Conservation (phyloP, 2,888 invertebrate species). For the Tuberolachnus salignus region DNA sequence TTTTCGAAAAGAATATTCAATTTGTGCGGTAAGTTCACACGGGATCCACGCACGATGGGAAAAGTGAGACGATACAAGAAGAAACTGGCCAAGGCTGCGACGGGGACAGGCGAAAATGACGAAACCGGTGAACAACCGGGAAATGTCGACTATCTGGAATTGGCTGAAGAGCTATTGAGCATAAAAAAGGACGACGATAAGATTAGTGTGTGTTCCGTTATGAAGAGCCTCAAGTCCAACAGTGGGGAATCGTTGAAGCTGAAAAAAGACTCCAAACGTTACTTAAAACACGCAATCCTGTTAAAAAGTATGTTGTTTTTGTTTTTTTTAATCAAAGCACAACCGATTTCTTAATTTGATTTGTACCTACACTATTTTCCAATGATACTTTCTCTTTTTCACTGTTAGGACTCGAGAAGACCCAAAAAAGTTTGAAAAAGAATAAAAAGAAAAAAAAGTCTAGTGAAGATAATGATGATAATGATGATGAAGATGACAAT, state of each 20-base stretch:
- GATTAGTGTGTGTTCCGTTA: conserved; percentile 32
- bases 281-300: conserved; percentile 39
- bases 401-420: conserved; percentile 7
- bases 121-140: not conserved
- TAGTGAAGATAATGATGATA: not conserved
- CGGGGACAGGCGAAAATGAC: not conserved
- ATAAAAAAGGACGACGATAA: conserved; percentile 30
- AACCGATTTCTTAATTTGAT: not conserved
- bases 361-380: not conserved
- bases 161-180: conserved; percentile 39
- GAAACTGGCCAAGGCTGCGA: conserved; percentile 31
- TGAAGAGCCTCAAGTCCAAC: conserved; percentile 42
- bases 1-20: not conserved
- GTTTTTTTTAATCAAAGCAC: not conserved
- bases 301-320: conserved; percentile 34
- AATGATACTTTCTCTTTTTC: not conserved
- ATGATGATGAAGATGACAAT: not conserved
- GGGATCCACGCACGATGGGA: conserved; percentile 15
- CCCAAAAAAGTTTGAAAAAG: not conserved
- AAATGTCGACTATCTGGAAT: conserved; percentile 29
- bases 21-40: not conserved
- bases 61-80: conserved; percentile 48
- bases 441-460: conserved; percentile 22
- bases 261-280: conserved; percentile 44
- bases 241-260: conserved; percentile 34